These are phyloP conservation scores for Elysia chlorotica DNA, from an alignment of 1,140 invertebrate genomes.

Conservation along the genomic window DNA sequence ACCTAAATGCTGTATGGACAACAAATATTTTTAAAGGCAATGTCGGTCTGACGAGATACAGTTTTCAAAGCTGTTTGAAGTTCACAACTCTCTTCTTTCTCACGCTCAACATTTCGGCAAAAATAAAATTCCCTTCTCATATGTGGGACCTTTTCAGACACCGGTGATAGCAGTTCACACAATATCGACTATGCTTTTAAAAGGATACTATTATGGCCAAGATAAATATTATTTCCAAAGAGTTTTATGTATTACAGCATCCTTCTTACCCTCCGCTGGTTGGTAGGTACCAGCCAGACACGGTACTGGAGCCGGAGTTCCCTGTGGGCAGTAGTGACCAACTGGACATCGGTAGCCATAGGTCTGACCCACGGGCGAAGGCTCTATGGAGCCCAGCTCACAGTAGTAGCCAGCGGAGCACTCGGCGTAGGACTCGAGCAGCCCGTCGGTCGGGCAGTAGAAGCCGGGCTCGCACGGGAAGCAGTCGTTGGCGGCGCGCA, in stretches of 20 bases:
- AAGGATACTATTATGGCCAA: too few relatives aligned
- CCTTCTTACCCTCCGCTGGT: conserved; percentile 35
- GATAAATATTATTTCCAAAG: too few relatives aligned
- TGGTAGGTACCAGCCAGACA: conserved; percentile 54
- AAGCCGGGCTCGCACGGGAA: conserved; percentile 48
- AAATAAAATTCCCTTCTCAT: too few relatives aligned
- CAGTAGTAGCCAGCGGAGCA: conserved; percentile 56
- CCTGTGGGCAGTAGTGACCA: conserved; percentile 53
- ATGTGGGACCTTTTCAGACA: too few relatives aligned
- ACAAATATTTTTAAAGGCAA: too few relatives aligned
- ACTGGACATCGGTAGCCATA: conserved; percentile 52
- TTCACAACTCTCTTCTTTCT: too few relatives aligned
- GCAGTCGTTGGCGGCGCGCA: conserved; percentile 45
- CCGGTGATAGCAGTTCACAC: too few relatives aligned
- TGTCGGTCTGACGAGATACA: too few relatives aligned
- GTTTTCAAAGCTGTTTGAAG: too few relatives aligned
- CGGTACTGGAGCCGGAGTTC: conserved; percentile 42
- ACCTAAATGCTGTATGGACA: too few relatives aligned
- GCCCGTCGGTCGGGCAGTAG: conserved; percentile 48
- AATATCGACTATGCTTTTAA: too few relatives aligned
- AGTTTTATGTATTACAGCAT: background rate
- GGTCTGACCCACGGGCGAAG: conserved; percentile 37
- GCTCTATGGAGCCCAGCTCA: conserved; percentile 40
- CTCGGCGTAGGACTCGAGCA: conserved; percentile 30
- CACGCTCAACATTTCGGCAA: too few relatives aligned